These are phyloP conservation scores for Osmerus mordax DNA, from an alignment of 2,113 vertebrate species.

Conservation along the genomic window DNA sequence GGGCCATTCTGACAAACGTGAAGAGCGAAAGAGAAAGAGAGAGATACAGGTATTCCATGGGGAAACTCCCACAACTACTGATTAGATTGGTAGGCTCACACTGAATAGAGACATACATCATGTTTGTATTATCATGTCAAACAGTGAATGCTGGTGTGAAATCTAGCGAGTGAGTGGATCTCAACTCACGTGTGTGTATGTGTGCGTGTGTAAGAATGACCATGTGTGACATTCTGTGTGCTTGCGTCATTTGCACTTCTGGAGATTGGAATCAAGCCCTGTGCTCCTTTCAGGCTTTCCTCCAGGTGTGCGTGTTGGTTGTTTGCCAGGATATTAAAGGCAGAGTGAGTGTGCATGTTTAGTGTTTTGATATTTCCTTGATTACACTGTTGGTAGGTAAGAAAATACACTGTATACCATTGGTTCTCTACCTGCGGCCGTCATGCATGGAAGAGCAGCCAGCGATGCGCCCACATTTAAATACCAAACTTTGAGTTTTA, in stretches of 20 bases:
- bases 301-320: too few relatives aligned
- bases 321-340: too few relatives aligned
- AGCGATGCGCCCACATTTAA: too few relatives aligned
- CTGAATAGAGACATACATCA: background rate
- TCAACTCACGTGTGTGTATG: background rate
- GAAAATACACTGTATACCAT: too few relatives aligned
- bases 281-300: background rate
- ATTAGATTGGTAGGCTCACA: background rate
- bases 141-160: background rate
- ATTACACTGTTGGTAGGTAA: too few relatives aligned
- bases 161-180: background rate
- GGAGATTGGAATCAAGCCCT: too few relatives aligned
- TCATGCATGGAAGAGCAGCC: too few relatives aligned
- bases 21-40: background rate
- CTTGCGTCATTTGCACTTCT: background rate
- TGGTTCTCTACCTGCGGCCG: too few relatives aligned
- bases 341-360: too few relatives aligned
- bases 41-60: background rate
- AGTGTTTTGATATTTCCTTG: too few relatives aligned
- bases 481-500: too few relatives aligned
- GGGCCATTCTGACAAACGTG: background rate
- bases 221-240: background rate
- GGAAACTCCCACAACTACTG: background rate
- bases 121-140: background rate
- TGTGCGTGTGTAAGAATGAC: background rate